These are phyloP conservation scores for Bombus sibiricus DNA, from an alignment of 1,140 invertebrate species.

Conservation along the genomic window DNA sequence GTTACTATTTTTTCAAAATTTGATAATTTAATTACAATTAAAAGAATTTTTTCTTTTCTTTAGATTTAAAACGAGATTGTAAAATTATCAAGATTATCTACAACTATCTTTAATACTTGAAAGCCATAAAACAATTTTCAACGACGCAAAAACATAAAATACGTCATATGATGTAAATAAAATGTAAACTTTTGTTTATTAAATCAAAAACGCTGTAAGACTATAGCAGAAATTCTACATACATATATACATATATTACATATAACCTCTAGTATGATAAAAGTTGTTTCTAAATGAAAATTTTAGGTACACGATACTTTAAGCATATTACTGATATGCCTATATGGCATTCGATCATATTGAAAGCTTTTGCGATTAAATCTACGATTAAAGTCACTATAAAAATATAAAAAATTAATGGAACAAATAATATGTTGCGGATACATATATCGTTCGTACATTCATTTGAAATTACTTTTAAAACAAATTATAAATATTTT, in stretches of 20 bases:
- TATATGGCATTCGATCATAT: too few species aligned
- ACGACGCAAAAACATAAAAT: background rate
- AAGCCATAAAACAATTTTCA: background rate
- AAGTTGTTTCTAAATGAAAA: background rate
- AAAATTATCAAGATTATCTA: background rate
- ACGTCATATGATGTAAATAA: background rate
- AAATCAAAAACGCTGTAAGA: background rate
- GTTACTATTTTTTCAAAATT: background rate
- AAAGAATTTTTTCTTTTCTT: too few species aligned
- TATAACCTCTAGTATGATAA: background rate
- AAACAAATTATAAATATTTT: background rate
- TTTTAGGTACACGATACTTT: background rate
- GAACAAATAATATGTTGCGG: background rate
- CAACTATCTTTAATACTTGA: background rate
- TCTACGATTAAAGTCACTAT: background rate
- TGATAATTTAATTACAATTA: background rate
- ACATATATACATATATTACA: background rate
- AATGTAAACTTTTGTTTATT: background rate
- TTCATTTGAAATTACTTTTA: constrained; percentile 15
- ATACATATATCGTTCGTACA: background rate
- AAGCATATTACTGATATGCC: background rate
- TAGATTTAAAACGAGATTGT: background rate
- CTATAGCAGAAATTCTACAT: background rate
- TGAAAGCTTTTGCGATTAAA: background rate
- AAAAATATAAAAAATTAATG: background rate